Evolutionary conservation across 2,797 vertebrate genomes (phyloP).

Genomic region (Peromyscus aztecus): DNA sequence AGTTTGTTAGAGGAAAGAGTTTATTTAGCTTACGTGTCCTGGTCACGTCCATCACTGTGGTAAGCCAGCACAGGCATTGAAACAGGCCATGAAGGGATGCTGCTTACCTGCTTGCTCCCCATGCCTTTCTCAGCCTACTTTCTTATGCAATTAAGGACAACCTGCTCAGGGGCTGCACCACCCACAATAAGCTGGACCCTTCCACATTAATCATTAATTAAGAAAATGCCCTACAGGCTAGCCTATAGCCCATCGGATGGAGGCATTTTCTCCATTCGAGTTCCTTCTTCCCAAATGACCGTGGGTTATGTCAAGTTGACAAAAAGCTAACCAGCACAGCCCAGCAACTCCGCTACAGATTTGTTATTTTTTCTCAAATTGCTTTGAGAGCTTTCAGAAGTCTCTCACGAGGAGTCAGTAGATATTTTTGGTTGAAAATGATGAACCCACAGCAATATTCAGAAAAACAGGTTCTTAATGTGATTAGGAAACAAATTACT

Average conservation of each 20-base stretch:
- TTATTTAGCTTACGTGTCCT: neutral
- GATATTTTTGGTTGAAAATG: neutral
- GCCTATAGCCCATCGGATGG: neutral
- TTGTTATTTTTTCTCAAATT: slow-evolving; percentile 6
- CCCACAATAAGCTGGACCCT: neutral
- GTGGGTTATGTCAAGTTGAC: neutral
- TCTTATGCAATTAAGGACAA: neutral
- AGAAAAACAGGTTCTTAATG: neutral
- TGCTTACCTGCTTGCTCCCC: neutral
- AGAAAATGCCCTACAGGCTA: neutral
- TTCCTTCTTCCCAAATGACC: neutral
- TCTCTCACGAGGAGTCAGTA: neutral
- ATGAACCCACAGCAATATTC: neutral
- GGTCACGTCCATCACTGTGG: neutral
- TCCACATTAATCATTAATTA: neutral
- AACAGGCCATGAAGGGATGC: neutral
- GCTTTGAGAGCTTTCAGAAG: neutral
- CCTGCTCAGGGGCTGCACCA: too few species aligned
- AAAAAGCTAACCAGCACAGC: neutral
- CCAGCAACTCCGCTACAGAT: neutral
- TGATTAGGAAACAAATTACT: neutral
- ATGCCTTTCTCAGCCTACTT: neutral
- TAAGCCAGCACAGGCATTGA: neutral
- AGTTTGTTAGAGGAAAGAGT: neutral
- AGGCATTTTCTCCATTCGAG: neutral